phyloP scores from a whole-genome alignment of 1,140 invertebrate genomes.

The Drosophila quadrilineata region DNA sequence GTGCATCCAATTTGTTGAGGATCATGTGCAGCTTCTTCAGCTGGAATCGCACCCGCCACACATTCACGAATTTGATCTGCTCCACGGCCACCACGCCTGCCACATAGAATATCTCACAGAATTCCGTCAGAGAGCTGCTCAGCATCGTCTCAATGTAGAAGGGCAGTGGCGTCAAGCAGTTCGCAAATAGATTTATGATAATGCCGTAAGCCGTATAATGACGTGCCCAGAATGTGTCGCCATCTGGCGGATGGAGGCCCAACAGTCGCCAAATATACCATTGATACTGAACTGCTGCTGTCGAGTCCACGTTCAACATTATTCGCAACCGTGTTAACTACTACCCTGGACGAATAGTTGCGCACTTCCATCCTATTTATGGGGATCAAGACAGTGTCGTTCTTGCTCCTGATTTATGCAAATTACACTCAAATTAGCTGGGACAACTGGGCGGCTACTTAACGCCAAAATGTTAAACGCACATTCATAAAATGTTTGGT shows the following conservation, averaged over 20 bases:
- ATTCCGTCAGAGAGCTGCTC: constrained; percentile 16
- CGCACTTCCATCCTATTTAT: constrained; percentile 43
- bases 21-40: constrained; percentile 22
- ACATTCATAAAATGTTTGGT: not conserved
- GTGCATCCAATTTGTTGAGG: constrained; percentile 37
- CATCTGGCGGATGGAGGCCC: constrained; percentile 36
- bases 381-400: not conserved
- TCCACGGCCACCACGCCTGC: constrained; percentile 13
- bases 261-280: constrained; percentile 48
- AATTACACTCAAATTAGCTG: constrained; percentile 46
- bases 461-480: not conserved
- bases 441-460: not conserved
- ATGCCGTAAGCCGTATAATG: constrained; percentile 44
- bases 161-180: not conserved
- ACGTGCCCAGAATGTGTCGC: constrained; percentile 5
- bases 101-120: constrained; percentile 53
- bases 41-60: constrained; percentile 5
- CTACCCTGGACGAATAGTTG: too few species aligned
- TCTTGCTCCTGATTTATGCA: constrained; percentile 45
- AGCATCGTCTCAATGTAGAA: constrained; percentile 23
- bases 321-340: not conserved
- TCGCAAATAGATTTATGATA: not conserved
- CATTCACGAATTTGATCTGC: constrained; percentile 44
- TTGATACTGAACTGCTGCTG: constrained; percentile 35
- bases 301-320: constrained; percentile 36